A percentile compares a stretch with the other conserved stretches of the same genome.
These are phyloP conservation scores for Parnassius apollo DNA, from an alignment of 2,888 invertebrate genomes.

Conservation along the genomic window DNA sequence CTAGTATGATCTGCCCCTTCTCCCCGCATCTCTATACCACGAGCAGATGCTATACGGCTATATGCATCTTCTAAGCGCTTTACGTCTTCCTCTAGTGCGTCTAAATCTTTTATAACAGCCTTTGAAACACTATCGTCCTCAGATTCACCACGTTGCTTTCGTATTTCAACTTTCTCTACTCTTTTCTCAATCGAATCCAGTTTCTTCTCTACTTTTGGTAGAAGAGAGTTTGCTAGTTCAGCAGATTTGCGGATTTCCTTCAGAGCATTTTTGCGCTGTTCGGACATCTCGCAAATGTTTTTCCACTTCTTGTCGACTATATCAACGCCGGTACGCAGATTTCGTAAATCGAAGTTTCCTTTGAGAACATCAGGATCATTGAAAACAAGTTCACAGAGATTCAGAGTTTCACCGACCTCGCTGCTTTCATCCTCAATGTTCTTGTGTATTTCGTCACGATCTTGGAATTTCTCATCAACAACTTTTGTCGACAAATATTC, in stretches of 20 bases:
- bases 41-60: constrained; percentile 83
- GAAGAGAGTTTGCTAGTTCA: constrained; percentile 83
- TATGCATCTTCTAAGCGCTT: constrained; percentile 86
- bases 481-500: constrained; percentile 84
- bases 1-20: constrained; percentile 85
- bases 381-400: constrained; percentile 88
- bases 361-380: constrained; percentile 88
- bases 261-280: constrained; percentile 78
- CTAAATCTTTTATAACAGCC: constrained; percentile 79
- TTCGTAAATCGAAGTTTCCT: constrained; percentile 86
- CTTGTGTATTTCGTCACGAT: constrained; percentile 87
- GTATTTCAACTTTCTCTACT: constrained; percentile 74
- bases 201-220: constrained; percentile 83
- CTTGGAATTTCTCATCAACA: constrained; percentile 85
- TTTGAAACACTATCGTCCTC: constrained; percentile 81
- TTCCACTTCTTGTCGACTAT: constrained; percentile 91
- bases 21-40: constrained; percentile 83
- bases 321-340: constrained; percentile 84
- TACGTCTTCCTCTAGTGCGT: constrained; percentile 83
- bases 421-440: constrained; percentile 89
- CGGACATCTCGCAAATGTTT: constrained; percentile 86
- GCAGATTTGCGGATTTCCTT: constrained; percentile 81
- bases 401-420: constrained; percentile 89
- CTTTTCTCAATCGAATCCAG: constrained; percentile 82
- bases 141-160: constrained; percentile 65